Percentiles rank a stretch among this genome's conserved stretches.
Evolutionary conservation across 2,113 vertebrate species (phyloP).

Genomic region (Rafetus swinhoei): DNA sequence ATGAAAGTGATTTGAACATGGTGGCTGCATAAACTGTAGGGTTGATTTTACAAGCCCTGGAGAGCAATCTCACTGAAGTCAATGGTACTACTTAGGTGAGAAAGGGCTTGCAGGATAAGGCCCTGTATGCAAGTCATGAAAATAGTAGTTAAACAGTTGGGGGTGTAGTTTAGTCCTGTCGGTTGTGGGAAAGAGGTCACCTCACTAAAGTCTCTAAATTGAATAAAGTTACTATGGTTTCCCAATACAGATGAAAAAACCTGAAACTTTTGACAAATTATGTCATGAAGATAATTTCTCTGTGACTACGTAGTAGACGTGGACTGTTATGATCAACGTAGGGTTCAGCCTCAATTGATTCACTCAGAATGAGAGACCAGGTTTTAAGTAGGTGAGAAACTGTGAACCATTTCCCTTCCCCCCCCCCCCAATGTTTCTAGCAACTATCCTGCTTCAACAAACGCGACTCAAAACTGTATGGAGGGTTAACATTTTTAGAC

Average conservation of each 20-base stretch:
- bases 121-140: not conserved
- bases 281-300: not conserved
- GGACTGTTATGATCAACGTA: not conserved
- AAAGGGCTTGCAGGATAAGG: fast-evolving
- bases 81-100: not conserved
- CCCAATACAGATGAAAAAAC: not conserved
- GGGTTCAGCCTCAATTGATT: not conserved
- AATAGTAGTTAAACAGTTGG: not conserved
- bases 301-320: not conserved
- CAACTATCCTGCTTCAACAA: not conserved
- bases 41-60: not conserved
- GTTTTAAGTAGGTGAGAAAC: not conserved
- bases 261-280: not conserved
- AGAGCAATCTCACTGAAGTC: not conserved
- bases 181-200: not conserved
- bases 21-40: not conserved
- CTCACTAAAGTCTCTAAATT: not conserved
- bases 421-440: not conserved
- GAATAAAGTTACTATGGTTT: not conserved
- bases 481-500: not conserved
- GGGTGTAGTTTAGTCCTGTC: not conserved
- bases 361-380: not conserved
- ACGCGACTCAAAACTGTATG: not conserved
- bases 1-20: not conserved
- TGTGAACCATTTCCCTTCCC: not conserved